Conservation (phyloP, 2,888 invertebrate species). For the Agrotis exclamationis region DNA sequence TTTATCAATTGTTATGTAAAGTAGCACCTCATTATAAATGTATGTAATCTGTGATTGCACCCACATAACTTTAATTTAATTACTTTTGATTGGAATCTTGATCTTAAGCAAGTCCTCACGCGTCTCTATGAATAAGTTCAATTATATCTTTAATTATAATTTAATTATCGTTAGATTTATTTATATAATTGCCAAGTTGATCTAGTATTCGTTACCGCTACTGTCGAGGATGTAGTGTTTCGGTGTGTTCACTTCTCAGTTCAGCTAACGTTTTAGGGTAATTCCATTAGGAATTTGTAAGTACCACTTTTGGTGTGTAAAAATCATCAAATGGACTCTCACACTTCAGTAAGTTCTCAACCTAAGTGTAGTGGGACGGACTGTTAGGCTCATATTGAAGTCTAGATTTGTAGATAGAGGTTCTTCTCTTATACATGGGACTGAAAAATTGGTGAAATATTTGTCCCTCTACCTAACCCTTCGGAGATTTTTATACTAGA, state of each 20-base stretch:
- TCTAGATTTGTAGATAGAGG: too few species aligned
- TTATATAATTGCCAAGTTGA: not conserved
- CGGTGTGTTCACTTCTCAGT: too few species aligned
- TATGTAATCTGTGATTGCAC: conserved; percentile 26
- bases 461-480: not conserved
- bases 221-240: not conserved
- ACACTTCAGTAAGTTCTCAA: too few species aligned
- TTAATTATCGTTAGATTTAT: not conserved
- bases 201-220: not conserved
- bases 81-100: conserved; percentile 46
- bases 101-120: conserved; percentile 30
- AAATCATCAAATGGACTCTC: too few species aligned
- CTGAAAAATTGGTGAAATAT: not conserved
- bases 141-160: conserved; percentile 24
- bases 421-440: not conserved
- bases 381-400: too few species aligned
- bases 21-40: conserved; percentile 21
- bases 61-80: conserved; percentile 41
- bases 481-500: not conserved
- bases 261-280: not conserved
- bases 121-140: conserved; percentile 32
- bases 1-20: conserved; percentile 27
- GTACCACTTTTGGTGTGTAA: too few species aligned
- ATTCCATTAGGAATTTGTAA: not conserved
- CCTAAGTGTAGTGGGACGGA: too few species aligned